phyloP scores from a whole-genome alignment of 2,113 vertebrate genomes.

The Solea senegalensis region DNA sequence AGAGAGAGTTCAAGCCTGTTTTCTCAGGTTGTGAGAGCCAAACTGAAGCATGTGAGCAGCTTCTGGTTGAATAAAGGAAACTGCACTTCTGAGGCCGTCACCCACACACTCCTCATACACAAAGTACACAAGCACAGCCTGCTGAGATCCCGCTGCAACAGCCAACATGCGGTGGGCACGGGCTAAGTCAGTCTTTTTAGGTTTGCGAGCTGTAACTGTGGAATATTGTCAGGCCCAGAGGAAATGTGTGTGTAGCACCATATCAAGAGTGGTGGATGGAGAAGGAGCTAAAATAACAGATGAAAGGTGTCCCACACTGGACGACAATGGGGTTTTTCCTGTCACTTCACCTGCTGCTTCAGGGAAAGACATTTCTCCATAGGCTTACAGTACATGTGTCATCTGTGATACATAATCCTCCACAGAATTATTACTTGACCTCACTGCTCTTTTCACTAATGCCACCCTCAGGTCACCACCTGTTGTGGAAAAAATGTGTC shows the following conservation, averaged over 20 bases:
- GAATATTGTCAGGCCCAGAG: slow-evolving; percentile 10
- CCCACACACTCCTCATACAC: slow-evolving; percentile 15
- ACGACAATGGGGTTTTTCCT: too few relatives aligned
- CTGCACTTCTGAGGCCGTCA: background rate
- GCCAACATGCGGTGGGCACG: slow-evolving; percentile 29
- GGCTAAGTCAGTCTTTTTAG: slow-evolving; percentile 12
- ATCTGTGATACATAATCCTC: too few relatives aligned
- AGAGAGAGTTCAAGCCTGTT: too few relatives aligned
- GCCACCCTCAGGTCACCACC: too few relatives aligned
- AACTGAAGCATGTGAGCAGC: slow-evolving; percentile 3
- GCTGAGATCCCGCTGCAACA: slow-evolving; percentile 4
- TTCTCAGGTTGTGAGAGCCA: slow-evolving; percentile 7
- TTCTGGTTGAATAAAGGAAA: slow-evolving; percentile 11
- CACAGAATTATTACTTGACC: too few relatives aligned
- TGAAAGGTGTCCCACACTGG: background rate
- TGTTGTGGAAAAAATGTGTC: too few relatives aligned
- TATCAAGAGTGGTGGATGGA: background rate
- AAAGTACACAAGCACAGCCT: slow-evolving; percentile 7
- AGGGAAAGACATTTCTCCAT: too few relatives aligned
- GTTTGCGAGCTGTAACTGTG: slow-evolving; percentile 4
- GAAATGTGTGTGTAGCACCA: background rate
- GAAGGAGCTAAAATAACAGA: background rate
- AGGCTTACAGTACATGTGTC: too few relatives aligned
- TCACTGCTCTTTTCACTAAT: too few relatives aligned
- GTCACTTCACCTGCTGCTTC: too few relatives aligned